Evolutionary conservation across 2,888 invertebrate species (phyloP), one percentile per base, ranked within the genome.

Genomic region (Coleophora flavipennella): DNA sequence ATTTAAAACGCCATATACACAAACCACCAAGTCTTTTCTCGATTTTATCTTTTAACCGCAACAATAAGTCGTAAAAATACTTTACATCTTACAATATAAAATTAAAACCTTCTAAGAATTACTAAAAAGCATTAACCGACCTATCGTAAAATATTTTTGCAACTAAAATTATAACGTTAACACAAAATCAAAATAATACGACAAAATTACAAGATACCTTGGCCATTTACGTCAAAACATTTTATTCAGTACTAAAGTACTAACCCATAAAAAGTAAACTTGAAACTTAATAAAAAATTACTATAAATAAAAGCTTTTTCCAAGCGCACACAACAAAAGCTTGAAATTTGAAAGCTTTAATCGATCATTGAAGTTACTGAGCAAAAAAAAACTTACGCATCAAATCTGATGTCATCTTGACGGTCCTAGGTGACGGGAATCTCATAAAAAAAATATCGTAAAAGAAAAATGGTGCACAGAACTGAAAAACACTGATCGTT

Each of bases 331-430:
- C 20, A 20, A n/a, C n/a, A n/a, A n/a, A 20, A 20, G 20, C 20
- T 20, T 20, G 3, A 66, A 65, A 61, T 62, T 63, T 43, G 42
- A 48, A 54, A 67, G 61, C 61, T 62, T 55, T 46, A 63, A 70
- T 68, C 68, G 67, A 68, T 69, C 53, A 53, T 40, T 43, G 39
- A 33, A 68, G 68, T 53, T n/a, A 53, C 41, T 43, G 39, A 41
- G 31, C 43, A 44, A 48, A 46, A 40, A 58, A 58, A 63, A 60
- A 77, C 75, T 76, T 74, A 79, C 78, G 44, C 62, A 48, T 53
- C 41, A 32, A 48, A 48, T 46, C 51, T 44, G 51, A 44, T 57
- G 57, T 60, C 54, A 20, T 20, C 49, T 29, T 29, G 7, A 4
- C 53, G 55, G 54, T 52, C 49, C 6, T 3, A 4, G 3, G 6